Evolutionary conservation across 1,140 invertebrate species (phyloP).

Genomic region (Ceratoteleas bidentatus): DNA sequence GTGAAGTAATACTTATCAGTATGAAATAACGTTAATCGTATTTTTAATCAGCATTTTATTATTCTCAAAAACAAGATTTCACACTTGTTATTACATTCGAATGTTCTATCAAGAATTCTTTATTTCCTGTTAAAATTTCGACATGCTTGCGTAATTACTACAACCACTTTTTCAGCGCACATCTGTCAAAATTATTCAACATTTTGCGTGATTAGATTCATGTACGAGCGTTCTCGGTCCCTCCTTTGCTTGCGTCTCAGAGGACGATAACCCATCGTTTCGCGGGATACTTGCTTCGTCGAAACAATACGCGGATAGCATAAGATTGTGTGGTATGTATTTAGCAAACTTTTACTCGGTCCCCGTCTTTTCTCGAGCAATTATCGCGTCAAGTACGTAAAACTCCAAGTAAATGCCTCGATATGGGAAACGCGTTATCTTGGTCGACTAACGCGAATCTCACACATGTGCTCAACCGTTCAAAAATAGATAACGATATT

Average conservation of each 20-base stretch:
- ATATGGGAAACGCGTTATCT: conserved; percentile 59
- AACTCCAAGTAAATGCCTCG: conserved; percentile 37
- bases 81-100: too few relatives aligned
- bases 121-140: too few relatives aligned
- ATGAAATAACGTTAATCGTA: too few relatives aligned
- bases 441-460: conserved; percentile 35
- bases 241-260: conserved; percentile 15
- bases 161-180: too few relatives aligned
- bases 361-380: conserved; percentile 44
- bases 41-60: too few relatives aligned
- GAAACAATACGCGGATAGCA: conserved; percentile 54
- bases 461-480: conserved; percentile 45
- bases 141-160: too few relatives aligned
- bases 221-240: not conserved
- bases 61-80: too few relatives aligned
- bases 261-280: conserved; percentile 55
- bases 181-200: conserved; percentile 4
- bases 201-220: conserved; percentile 20
- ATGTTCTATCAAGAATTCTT: too few relatives aligned
- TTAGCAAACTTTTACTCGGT: conserved; percentile 28
- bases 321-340: conserved; percentile 44
- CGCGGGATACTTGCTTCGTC: conserved; percentile 38
- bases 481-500: conserved; percentile 62
- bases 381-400: conserved; percentile 55
- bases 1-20: too few relatives aligned